Percentiles rank a stretch among this genome's conserved stretches.
These are phyloP conservation scores for Amazona vittata DNA, from an alignment of 2,113 vertebrate genomes.

Conservation along the genomic window DNA sequence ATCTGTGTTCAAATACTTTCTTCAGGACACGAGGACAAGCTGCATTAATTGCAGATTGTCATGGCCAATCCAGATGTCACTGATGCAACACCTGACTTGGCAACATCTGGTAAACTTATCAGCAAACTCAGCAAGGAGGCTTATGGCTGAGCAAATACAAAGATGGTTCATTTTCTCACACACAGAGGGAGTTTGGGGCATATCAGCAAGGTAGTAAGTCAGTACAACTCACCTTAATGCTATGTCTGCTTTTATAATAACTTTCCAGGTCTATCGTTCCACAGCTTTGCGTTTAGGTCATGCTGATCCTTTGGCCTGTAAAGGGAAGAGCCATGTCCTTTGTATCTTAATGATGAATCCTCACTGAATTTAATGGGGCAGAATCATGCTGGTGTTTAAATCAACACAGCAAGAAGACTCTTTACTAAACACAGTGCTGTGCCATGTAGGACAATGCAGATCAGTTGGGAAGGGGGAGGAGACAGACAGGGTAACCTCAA, in stretches of 20 bases:
- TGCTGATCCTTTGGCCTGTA: background rate
- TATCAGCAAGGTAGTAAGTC: background rate
- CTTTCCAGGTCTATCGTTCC: background rate
- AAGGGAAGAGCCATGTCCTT: background rate
- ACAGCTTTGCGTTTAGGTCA: background rate
- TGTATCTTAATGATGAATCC: background rate
- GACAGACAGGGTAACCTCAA: background rate
- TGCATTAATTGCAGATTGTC: background rate
- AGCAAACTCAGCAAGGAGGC: background rate
- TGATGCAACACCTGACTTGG: background rate
- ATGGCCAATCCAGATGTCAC: background rate
- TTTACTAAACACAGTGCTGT: background rate
- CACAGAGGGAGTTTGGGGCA: background rate
- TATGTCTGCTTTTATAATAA: background rate
- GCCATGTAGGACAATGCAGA: background rate
- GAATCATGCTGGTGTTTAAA: background rate
- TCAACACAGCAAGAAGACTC: background rate
- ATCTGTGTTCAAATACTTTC: background rate
- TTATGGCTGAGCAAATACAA: background rate
- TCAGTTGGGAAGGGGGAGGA: background rate
- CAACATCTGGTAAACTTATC: background rate
- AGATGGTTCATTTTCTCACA: background rate
- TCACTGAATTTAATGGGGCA: slow-evolving; percentile 1
- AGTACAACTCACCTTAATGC: background rate
- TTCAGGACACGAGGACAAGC: background rate